phyloP scores from a whole-genome alignment of 2,113 vertebrate species.

The Pelecanoides urinatrix region DNA sequence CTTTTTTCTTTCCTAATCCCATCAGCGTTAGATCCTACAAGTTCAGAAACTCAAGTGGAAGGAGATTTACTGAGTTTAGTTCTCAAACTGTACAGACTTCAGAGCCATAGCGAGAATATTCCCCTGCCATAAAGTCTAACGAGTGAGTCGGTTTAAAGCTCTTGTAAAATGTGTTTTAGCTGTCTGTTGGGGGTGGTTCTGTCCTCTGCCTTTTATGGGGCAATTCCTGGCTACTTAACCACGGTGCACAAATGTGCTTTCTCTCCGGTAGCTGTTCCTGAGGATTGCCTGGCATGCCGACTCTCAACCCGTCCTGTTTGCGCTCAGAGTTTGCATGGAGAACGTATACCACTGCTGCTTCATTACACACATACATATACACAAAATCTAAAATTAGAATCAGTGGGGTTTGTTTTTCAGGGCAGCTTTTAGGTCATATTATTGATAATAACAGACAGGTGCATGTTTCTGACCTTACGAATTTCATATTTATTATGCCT shows the following conservation, averaged over 20 bases:
- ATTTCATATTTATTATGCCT: not conserved
- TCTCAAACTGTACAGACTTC: not conserved
- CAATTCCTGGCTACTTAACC: not conserved
- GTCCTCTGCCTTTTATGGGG: conserved; percentile 5
- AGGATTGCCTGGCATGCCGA: not conserved
- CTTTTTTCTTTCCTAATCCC: conserved; percentile 33
- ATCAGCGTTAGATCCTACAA: not conserved
- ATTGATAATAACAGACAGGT: not conserved
- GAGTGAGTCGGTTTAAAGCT: not conserved
- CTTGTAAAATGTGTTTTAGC: conserved; percentile 34
- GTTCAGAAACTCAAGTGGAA: conserved; percentile 21
- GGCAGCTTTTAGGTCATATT: not conserved
- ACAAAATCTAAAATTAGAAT: not conserved
- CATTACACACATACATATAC: not conserved
- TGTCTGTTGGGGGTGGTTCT: not conserved
- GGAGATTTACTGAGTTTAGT: not conserved
- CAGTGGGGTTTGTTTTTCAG: not conserved
- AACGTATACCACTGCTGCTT: not conserved
- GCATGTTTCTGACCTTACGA: not conserved
- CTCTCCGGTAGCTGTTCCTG: not conserved
- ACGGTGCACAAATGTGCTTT: not conserved
- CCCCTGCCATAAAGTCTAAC: conserved; percentile 6
- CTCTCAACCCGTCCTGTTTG: not conserved
- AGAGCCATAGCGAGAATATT: conserved; percentile 11
- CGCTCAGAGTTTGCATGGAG: not conserved